phyloP scores from a whole-genome alignment of 2,113 vertebrate species.

The Solea solea region DNA sequence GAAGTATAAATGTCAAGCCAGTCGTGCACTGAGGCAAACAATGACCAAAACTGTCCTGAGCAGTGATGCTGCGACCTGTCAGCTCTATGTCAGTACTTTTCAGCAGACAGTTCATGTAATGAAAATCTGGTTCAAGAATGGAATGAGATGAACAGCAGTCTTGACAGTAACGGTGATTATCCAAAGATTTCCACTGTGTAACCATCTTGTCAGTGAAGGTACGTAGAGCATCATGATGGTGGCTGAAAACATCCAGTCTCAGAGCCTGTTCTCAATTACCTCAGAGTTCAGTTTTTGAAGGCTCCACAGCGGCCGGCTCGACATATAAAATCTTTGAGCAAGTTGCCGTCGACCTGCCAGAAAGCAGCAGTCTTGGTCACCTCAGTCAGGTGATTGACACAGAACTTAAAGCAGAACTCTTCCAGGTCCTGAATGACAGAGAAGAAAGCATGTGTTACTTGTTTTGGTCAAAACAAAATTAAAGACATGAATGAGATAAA shows the following conservation, averaged over 20 bases:
- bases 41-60: not conserved
- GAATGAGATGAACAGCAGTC: slow-evolving; percentile 19
- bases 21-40: slow-evolving; percentile 40
- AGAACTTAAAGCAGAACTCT: slow-evolving; percentile 99
- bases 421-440: slow-evolving; percentile 89
- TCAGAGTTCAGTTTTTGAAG: slow-evolving; percentile 92
- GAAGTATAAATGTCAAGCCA: not conserved
- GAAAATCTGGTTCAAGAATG: not conserved
- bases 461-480: too few species aligned
- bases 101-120: not conserved
- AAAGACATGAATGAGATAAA: too few species aligned
- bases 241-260: not conserved
- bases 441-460: not conserved
- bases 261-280: not conserved
- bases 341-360: slow-evolving; percentile 94
- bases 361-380: slow-evolving; percentile 96
- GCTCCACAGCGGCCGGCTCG: slow-evolving; percentile 96
- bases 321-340: slow-evolving; percentile 97
- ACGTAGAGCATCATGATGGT: not conserved
- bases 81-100: not conserved
- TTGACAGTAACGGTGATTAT: not conserved
- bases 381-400: slow-evolving; percentile 96
- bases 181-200: not conserved
- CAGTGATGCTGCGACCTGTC: not conserved
- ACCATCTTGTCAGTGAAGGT: not conserved